These are phyloP conservation scores for Gallinago paraguaiae DNA, from an alignment of 2,113 vertebrate species.

Conservation along the genomic window DNA sequence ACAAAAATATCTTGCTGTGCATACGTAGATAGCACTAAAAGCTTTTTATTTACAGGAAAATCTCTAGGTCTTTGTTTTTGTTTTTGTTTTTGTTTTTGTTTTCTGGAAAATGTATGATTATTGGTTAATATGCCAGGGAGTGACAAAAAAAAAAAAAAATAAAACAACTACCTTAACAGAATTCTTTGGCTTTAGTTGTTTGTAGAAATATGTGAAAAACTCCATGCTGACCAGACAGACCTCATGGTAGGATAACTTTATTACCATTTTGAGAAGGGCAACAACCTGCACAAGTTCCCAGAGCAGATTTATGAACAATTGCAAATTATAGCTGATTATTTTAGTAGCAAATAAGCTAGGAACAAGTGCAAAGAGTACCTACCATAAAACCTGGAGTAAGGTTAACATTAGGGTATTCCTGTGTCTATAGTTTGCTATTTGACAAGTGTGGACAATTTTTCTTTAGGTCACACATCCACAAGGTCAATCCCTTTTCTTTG, in stretches of 20 bases:
- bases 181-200: background rate
- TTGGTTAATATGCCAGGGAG: background rate
- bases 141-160: too few relatives aligned
- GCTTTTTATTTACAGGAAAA: background rate
- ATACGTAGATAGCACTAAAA: background rate
- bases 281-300: background rate
- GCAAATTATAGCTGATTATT: background rate
- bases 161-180: accelerated
- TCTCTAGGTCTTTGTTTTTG: background rate
- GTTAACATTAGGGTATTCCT: background rate
- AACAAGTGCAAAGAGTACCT: background rate
- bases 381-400: background rate
- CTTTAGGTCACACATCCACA: background rate
- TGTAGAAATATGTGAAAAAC: background rate
- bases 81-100: background rate
- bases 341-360: background rate
- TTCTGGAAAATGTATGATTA: background rate
- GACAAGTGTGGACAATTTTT: background rate
- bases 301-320: background rate
- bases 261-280: background rate
- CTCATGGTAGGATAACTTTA: background rate
- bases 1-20: background rate
- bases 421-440: background rate
- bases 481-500: background rate
- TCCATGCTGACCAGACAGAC: background rate